Percentiles rank a stretch among this genome's conserved stretches.
Evolutionary conservation across 2,113 vertebrate genomes (phyloP).

Genomic region (Limanda limanda): DNA sequence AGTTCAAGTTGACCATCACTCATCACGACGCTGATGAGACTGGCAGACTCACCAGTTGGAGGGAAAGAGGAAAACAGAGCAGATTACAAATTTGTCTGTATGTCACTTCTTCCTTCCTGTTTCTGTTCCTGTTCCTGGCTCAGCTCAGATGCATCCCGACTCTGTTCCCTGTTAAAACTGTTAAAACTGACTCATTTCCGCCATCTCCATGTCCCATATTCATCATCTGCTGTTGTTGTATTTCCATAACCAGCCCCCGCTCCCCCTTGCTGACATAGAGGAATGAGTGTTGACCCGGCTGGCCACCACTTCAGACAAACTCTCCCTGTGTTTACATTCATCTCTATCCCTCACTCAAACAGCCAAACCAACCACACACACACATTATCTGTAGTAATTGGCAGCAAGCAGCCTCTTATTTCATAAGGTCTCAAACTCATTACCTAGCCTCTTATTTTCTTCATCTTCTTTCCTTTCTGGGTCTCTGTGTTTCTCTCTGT

Average conservation of each 20-base stretch:
- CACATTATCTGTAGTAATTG: conserved; percentile 34
- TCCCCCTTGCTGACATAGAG: conserved; percentile 9
- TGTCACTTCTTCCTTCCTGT: conserved; percentile 12
- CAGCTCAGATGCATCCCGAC: neutral
- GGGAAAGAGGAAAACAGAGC: neutral
- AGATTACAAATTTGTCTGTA: neutral
- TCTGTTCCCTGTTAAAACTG: neutral
- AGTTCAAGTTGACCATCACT: neutral
- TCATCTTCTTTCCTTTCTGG: neutral
- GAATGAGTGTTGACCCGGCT: conserved; percentile 39
- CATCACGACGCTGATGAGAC: conserved; percentile 4
- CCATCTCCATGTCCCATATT: neutral
- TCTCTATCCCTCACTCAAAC: neutral
- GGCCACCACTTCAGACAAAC: conserved; percentile 21
- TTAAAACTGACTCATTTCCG: conserved; percentile 12
- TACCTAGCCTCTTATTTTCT: conserved; percentile 16
- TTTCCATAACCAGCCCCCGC: neutral
- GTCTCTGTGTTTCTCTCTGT: neutral
- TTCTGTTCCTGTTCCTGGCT: conserved; percentile 2
- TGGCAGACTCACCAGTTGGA: neutral
- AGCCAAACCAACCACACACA: conserved; percentile 14
- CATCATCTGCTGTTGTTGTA: neutral
- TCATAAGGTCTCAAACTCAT: conserved; percentile 22
- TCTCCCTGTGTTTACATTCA: conserved; percentile 26
- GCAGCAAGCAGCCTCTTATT: conserved; percentile 26